These are phyloP conservation scores for Neoitamus cyanurus DNA, from an alignment of 2,888 invertebrate genomes.

Conservation along the genomic window DNA sequence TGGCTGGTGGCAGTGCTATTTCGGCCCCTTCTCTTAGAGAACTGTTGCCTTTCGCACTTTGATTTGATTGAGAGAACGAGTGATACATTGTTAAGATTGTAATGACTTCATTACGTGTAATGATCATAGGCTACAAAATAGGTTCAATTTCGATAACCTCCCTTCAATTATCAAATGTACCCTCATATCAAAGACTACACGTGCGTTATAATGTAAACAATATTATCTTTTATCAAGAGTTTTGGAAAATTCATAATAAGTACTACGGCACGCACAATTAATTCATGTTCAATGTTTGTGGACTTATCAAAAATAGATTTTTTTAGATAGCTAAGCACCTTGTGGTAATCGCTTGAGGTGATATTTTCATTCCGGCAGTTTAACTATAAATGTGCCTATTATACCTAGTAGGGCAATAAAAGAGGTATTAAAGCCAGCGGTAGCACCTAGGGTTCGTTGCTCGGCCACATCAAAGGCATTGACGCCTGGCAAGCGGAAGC, in stretches of 20 bases:
- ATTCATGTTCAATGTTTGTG: too few species aligned
- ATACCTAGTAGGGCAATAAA: not conserved
- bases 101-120: too few species aligned
- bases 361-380: not conserved
- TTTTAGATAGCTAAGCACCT: too few species aligned
- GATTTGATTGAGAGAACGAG: not conserved
- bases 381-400: not conserved
- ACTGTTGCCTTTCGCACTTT: not conserved
- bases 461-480: not conserved
- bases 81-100: not conserved
- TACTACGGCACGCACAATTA: too few species aligned
- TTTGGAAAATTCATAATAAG: not conserved
- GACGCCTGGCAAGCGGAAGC: constrained; percentile 10
- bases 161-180: not conserved
- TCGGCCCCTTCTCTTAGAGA: not conserved
- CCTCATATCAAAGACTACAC: not conserved
- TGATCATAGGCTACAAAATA: not conserved
- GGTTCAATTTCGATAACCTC: not conserved
- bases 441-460: not conserved
- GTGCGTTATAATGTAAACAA: not conserved
- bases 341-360: not conserved
- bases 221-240: not conserved
- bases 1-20: not conserved
- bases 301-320: too few species aligned
- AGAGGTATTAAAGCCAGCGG: not conserved